phyloP scores from a whole-genome alignment of 35 echinoderm and acorn worm genomes.

The Apostichopus japonicus region DNA sequence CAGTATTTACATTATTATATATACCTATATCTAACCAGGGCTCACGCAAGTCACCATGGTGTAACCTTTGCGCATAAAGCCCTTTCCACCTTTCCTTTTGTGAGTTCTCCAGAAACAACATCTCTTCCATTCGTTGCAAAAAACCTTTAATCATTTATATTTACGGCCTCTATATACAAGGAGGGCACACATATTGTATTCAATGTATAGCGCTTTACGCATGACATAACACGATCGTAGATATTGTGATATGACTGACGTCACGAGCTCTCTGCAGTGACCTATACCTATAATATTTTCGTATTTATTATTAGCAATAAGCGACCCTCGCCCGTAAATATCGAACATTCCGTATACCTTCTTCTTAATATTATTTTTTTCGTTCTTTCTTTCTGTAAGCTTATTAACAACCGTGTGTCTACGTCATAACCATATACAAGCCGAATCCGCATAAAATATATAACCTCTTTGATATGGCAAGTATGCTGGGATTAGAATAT shows the following conservation, averaged over 20 bases:
- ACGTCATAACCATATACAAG: conserved; percentile 12
- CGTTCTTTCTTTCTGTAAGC: neutral
- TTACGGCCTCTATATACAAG: neutral
- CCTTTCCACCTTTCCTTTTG: neutral
- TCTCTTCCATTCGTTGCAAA: neutral
- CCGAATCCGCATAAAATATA: conserved; percentile 11
- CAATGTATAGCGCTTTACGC: conserved; percentile 5
- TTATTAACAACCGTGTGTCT: conserved; percentile 19
- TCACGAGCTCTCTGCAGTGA: neutral
- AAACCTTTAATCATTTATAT: neutral
- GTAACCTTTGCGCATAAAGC: conserved; percentile 11
- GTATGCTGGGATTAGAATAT: conserved; percentile 5
- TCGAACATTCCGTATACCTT: conserved; percentile 3
- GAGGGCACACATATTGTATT: neutral
- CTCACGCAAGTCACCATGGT: neutral
- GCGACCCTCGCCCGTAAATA: neutral
- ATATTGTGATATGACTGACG: neutral
- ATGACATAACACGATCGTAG: neutral
- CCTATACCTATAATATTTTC: conserved; percentile 23
- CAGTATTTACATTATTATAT: too few relatives aligned
- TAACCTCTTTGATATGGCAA: conserved; percentile 39
- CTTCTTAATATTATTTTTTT: too few relatives aligned
- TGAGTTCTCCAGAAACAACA: conserved; percentile 23
- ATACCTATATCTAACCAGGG: too few relatives aligned
- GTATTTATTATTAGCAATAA: conserved; percentile 37